Conservation (phyloP, 2,113 vertebrate genomes). For the Ancistrus triradiatus region DNA sequence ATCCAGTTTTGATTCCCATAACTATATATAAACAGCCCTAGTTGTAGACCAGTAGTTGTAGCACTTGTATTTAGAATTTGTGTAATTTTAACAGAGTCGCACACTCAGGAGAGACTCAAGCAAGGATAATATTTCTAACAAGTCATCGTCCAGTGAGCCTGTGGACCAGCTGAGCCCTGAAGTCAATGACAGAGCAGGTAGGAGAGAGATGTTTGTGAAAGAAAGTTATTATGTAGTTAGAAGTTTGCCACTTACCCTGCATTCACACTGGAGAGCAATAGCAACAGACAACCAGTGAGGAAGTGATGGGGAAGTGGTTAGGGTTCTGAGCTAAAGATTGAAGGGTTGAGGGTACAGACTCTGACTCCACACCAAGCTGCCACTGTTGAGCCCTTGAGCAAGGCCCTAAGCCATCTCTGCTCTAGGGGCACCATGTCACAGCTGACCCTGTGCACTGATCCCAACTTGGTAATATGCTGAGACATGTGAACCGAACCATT, state of each 20-base stretch:
- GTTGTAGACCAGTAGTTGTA: not conserved
- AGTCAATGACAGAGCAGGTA: slow-evolving; percentile 71
- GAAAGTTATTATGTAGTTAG: not conserved
- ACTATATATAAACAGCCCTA: not conserved
- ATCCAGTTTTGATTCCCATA: no score
- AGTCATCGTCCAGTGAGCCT: slow-evolving; percentile 70
- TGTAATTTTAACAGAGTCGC: slow-evolving; percentile 72
- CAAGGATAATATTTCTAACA: slow-evolving; percentile 65
- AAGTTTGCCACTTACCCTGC: not conserved
- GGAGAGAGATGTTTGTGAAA: slow-evolving; percentile 45
- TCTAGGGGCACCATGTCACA: no score
- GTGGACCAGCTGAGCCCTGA: slow-evolving; percentile 65
- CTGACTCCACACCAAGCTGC: no score
- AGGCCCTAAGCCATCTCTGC: no score
- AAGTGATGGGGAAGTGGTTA: no score
- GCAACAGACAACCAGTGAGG: no score
- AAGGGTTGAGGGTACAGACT: no score
- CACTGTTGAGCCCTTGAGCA: no score
- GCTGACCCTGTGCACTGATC: no score
- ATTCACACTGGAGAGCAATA: not conserved
- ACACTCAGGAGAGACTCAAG: slow-evolving; percentile 63
- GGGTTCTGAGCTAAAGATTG: no score
- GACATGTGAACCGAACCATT: no score
- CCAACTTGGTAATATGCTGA: no score
- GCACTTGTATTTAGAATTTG: slow-evolving; percentile 46